Evolutionary conservation across 2,113 vertebrate genomes (phyloP), one percentile per base, ranked within the genome.

Genomic region (Gnathonemus echidnorhynchus): DNA sequence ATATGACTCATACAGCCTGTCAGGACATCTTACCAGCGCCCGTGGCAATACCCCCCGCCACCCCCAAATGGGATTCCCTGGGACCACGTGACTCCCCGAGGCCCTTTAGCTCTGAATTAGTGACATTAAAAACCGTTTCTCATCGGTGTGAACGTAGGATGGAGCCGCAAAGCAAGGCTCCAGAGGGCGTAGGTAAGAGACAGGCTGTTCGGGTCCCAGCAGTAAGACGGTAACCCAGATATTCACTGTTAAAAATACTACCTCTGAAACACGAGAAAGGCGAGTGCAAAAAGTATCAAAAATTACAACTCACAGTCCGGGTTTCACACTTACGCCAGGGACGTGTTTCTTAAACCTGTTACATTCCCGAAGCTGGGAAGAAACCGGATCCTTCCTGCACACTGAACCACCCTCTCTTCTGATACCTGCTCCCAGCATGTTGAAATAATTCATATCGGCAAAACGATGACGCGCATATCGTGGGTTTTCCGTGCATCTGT

Each of bases 171-270:
- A 80, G 48, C n/a, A 89, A 70, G 5, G 27, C 46, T 89, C 27
- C 74, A 19, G 5, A 83, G 74, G 7, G 42, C 88, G 62, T n/a
- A 50, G n/a, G 31, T 50, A 52, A 89, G 88, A 27, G 88, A 9
- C 15, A 27, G 21, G 88, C 42, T 77, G 45, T 27, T 52, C 62
- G 5, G 45, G 46, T 53, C 70, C 70, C 70, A 7, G 5, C 48
- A 83, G 27, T 42, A 83, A 74, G 7, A 52, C 31, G 8, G 49
- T 74, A 89, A 89, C 88, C 88, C 88, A 89, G 27, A 89, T 89
- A 84, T 83, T 39, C 19, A 45, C 19, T 70, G 74, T 53, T 89
- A 89, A 89, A 89, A 89, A 89, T 89, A 80, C 70, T 83, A 46
- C 31, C 31, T 77, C 24, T 83, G 8, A 89, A 39, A 10, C 88